phyloP scores from a whole-genome alignment of 2,797 vertebrate genomes.

The Peromyscus aztecus region DNA sequence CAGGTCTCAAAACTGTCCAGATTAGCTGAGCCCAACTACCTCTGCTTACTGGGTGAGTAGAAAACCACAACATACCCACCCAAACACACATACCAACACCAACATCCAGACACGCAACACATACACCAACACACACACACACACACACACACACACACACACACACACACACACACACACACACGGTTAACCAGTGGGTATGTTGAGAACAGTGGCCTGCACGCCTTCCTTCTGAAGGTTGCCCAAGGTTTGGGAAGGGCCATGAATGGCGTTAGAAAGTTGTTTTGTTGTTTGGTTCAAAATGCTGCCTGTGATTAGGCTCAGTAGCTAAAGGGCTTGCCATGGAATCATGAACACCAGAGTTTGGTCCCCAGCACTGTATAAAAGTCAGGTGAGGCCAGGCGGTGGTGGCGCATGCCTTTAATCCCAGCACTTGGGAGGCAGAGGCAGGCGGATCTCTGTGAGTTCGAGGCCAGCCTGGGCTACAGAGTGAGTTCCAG shows the following conservation, averaged over 20 bases:
- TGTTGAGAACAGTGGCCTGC: neutral
- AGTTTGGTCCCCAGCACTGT: neutral
- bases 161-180: neutral
- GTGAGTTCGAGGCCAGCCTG: too few relatives aligned
- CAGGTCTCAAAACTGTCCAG: constrained; percentile 87
- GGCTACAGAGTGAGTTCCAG: too few relatives aligned
- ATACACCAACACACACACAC: neutral
- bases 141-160: neutral
- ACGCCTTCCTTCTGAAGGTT: constrained; percentile 7
- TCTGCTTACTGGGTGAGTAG: constrained; percentile 93
- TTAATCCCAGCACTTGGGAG: too few relatives aligned
- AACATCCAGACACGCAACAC: neutral
- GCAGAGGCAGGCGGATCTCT: too few relatives aligned
- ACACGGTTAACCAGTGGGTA: too few relatives aligned
- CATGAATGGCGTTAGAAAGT: neutral
- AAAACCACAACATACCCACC: neutral
- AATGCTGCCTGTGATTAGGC: neutral
- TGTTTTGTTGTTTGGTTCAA: neutral
- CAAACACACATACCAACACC: neutral
- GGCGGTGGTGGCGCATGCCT: too few relatives aligned
- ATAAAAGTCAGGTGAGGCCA: neutral
- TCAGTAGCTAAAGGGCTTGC: neutral
- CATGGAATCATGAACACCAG: neutral
- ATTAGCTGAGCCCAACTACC: constrained; percentile 91
- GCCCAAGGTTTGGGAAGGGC: neutral